These are phyloP conservation scores for Coturnix japonica DNA, from an alignment of 2,113 vertebrate genomes.

Conservation along the genomic window DNA sequence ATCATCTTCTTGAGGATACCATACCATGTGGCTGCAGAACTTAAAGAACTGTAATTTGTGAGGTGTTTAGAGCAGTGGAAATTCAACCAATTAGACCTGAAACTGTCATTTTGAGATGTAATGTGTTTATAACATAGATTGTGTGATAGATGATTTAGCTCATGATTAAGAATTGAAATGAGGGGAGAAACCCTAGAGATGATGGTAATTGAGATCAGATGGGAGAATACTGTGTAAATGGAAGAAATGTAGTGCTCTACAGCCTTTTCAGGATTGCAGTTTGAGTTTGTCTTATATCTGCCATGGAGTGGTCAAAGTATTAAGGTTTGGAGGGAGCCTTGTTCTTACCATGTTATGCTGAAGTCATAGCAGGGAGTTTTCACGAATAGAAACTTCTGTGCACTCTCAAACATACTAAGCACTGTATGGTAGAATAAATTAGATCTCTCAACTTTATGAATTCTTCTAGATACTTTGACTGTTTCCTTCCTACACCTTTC, in stretches of 20 bases:
- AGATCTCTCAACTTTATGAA: neutral
- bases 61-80: neutral
- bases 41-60: neutral
- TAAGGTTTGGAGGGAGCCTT: neutral
- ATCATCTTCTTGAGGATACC: neutral
- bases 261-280: neutral
- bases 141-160: slow-evolving; percentile 10
- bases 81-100: slow-evolving; percentile 13
- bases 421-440: neutral
- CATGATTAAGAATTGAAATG: neutral
- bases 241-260: neutral
- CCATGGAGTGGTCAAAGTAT: neutral
- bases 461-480: slow-evolving; percentile 14
- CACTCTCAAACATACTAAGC: neutral
- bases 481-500: slow-evolving; percentile 37
- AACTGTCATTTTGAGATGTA: neutral
- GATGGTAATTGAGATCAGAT: slow-evolving; percentile 17
- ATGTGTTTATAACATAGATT: neutral
- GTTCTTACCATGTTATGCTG: neutral
- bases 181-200: neutral
- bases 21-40: neutral
- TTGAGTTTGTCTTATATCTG: neutral
- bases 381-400: neutral
- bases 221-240: neutral
- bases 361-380: neutral